These are phyloP conservation scores for Bradypus variegatus DNA, from an alignment of 2,797 vertebrate species.

Conservation along the genomic window DNA sequence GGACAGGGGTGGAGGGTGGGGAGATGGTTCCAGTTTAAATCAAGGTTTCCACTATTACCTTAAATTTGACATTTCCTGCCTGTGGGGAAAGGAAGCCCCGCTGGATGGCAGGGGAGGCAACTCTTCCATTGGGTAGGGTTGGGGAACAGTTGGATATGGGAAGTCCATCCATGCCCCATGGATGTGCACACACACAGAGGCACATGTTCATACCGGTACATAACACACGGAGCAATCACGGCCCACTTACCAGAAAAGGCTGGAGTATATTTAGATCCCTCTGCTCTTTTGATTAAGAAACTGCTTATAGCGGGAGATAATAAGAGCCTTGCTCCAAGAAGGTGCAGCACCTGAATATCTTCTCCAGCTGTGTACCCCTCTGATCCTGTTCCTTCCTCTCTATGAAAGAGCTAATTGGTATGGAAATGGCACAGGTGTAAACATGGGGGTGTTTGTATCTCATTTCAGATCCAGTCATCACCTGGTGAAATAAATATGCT, in stretches of 20 bases:
- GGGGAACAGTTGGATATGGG: background rate
- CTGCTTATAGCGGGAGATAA: slow-evolving; percentile 59
- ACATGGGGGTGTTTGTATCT: slow-evolving; percentile 52
- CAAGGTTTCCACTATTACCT: background rate
- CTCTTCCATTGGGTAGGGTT: background rate
- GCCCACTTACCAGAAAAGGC: slow-evolving; percentile 49
- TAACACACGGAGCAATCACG: background rate
- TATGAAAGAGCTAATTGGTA: slow-evolving; percentile 59
- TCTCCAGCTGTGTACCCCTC: slow-evolving; percentile 56
- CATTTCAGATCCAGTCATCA: slow-evolving; percentile 49
- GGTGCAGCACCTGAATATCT: slow-evolving; percentile 57
- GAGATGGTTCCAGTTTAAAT: background rate
- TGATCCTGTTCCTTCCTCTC: slow-evolving; percentile 44
- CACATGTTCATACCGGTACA: background rate
- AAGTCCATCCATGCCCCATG: background rate
- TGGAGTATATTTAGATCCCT: slow-evolving; percentile 62
- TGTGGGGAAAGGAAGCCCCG: background rate
- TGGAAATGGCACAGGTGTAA: slow-evolving; percentile 64
- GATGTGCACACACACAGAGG: background rate
- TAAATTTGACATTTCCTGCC: background rate
- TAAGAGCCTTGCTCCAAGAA: slow-evolving; percentile 61
- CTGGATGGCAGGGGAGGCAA: background rate
- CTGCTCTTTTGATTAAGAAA: slow-evolving; percentile 63
- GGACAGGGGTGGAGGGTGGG: background rate
- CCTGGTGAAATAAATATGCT: slow-evolving; percentile 52